Base-by-base conservation (phyloP, 2,888 invertebrate species). In the Pammene fasciana region DNA sequence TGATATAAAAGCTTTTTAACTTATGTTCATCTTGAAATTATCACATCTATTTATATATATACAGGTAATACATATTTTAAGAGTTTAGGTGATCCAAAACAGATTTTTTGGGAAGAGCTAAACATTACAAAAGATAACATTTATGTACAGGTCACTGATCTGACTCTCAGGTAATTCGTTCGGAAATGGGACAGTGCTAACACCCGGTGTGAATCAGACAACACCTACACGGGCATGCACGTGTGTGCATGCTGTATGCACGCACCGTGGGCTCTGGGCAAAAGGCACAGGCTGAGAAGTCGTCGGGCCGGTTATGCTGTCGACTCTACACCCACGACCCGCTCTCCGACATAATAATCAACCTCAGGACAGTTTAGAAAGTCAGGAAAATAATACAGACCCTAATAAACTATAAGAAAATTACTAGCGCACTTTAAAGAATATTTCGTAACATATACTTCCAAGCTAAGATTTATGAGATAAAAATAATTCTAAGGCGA, bases 231-330 rank as follows among this genome's bases (percentile, higher is more conserved):
- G 62, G 76, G 64, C 68, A 72, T 74, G 77, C 77, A 83, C 76
- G 78, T 79, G 83, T 79, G 82, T 83, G 83, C 81, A 82, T 72
- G 77, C 78, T 76, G 80, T 78, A 81, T 78, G 81, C 70, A 65
- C 54, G 56, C 26, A 46, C 48, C 26, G 38, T 34, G 74, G 82
- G 79, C 85, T 4, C 50, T 62, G 52, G 62, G 13, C 85, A 82
- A 83, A 48, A 57, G 50, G 14, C 74, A 73, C 2, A 26, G 74
- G 8, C 74, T 72, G 64, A 75, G 74, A 79, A 81, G 80, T 76
- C 76, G 82, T 80, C 78, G 68, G 75, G 88, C 90, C 89, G 89
- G 91, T 90, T 88, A 80, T 77, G 79, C 75, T 78, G 76, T 80
- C 84, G 80, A 64, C 64, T 81, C 87, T 86, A 87, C 90, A 89